Base-by-base conservation (phyloP, 2,113 vertebrate species). In the Tautogolabrus adspersus region DNA sequence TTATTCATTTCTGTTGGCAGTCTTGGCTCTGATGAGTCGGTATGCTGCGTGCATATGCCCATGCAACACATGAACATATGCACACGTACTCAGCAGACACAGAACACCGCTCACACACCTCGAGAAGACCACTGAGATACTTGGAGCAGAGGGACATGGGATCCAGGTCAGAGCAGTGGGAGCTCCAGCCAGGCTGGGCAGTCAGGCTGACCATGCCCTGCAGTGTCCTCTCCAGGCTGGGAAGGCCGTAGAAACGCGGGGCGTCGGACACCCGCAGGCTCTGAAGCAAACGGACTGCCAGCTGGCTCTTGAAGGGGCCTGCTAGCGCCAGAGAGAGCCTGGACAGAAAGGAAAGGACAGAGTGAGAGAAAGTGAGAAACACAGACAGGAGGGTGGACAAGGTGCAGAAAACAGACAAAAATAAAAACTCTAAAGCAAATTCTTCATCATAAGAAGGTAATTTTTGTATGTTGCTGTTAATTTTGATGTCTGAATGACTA, bases 191-290 rank as follows among this genome's bases (percentile, higher is more conserved):
- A 0, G 96, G 95, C 47, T 94, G 77, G 0, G 96, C 95, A 3
- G 96, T 98, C 77, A 98, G 92, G 65, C 95, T 95, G 63, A 96
- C 96, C 96, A 99, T 96, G 73, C 95, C 96, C 81, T 88, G 92
- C 62, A 99, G 88, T 0, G 96, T 96, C 88, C 97, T 95, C 92
- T 97, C 96, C 59, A 99, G 91, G 42, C 96, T 97, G 23, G 98
- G 98, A 23, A 99, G 95, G 21, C 98, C 98, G 3, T 99, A 99
- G 92, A 99, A 99, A 64, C 94, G 95, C 0, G 97, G 97, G 0
- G 96, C 97, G 8, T 97, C 96, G 0, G 98, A 96, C 71, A 99
- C 88, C 34, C 96, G 91, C 77, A 99, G 94, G 90, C 95, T 96
- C 61, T 96, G 95, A 7, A 99, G 95, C 83, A 99, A 93, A 23